Percentiles rank a stretch among this genome's conserved stretches.
Evolutionary conservation across 2,113 vertebrate species (phyloP).

Genomic region (Capreolus pygargus): DNA sequence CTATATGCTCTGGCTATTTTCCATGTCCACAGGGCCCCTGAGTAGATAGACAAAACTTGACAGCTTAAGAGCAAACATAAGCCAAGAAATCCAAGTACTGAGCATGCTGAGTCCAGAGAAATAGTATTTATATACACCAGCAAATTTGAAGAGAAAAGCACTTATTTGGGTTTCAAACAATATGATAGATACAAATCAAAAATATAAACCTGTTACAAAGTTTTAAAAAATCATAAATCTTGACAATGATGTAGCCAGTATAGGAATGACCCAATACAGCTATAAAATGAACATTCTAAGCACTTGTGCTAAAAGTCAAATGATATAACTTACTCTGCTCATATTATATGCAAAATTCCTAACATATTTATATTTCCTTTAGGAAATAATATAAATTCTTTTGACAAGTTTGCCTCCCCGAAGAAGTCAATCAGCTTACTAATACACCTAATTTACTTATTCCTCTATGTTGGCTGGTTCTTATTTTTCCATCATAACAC

Average conservation of each 20-base stretch:
- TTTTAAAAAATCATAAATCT: conserved; percentile 25
- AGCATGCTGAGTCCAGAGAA: conserved; percentile 70
- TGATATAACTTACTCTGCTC: background rate
- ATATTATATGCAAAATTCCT: background rate
- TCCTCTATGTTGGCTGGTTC: background rate
- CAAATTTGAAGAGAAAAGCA: conserved; percentile 76
- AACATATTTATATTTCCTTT: background rate
- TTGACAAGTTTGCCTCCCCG: background rate
- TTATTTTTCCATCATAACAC: background rate
- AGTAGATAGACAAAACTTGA: conserved; percentile 64
- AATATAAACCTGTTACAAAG: conserved; percentile 77
- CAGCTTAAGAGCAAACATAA: conserved; percentile 59
- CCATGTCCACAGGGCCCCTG: conserved; percentile 64
- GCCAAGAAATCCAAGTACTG: conserved; percentile 61
- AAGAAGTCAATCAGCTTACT: background rate
- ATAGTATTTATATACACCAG: conserved; percentile 74
- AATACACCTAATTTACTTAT: background rate
- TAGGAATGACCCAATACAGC: background rate
- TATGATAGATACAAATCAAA: conserved; percentile 76
- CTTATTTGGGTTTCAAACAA: conserved; percentile 77
- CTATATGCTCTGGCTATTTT: conserved; percentile 61
- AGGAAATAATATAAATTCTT: background rate
- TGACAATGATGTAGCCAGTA: background rate
- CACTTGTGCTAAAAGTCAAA: background rate
- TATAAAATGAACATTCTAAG: conserved; percentile 1